These are phyloP conservation scores for Percina caprodes DNA, from an alignment of 2,113 vertebrate genomes.

Conservation along the genomic window DNA sequence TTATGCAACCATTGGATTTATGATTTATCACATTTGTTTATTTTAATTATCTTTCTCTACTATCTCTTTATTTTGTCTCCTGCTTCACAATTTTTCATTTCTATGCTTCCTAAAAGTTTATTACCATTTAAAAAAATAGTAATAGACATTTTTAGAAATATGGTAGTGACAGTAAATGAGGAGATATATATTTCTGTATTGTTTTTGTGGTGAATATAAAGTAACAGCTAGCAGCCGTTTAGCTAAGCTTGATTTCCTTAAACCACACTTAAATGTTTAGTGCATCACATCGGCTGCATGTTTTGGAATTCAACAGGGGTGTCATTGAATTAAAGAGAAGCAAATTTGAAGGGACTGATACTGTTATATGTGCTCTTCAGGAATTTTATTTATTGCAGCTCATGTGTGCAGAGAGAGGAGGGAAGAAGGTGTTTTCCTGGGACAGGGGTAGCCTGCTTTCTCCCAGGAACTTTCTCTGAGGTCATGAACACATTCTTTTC, in stretches of 20 bases:
- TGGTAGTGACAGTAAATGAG: neutral
- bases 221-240: neutral
- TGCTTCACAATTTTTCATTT: neutral
- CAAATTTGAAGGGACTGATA: neutral
- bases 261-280: too few species aligned
- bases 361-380: neutral
- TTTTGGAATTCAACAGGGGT: neutral
- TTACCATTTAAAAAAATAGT: neutral
- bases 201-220: neutral
- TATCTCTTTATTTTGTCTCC: neutral
- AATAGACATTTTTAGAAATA: neutral
- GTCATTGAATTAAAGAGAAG: neutral
- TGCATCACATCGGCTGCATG: neutral
- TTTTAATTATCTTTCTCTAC: neutral
- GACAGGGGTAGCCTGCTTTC: slow-evolving; percentile 32
- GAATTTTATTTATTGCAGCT: slow-evolving; percentile 17
- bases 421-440: slow-evolving; percentile 21
- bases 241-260: too few species aligned
- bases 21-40: too few species aligned
- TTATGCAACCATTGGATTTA: neutral
- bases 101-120: neutral
- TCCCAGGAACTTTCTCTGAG: slow-evolving; percentile 48
- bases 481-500: slow-evolving; percentile 63
- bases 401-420: neutral
- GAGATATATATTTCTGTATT: neutral